phyloP scores from a whole-genome alignment of 2,113 vertebrate species.

The Otis tarda region DNA sequence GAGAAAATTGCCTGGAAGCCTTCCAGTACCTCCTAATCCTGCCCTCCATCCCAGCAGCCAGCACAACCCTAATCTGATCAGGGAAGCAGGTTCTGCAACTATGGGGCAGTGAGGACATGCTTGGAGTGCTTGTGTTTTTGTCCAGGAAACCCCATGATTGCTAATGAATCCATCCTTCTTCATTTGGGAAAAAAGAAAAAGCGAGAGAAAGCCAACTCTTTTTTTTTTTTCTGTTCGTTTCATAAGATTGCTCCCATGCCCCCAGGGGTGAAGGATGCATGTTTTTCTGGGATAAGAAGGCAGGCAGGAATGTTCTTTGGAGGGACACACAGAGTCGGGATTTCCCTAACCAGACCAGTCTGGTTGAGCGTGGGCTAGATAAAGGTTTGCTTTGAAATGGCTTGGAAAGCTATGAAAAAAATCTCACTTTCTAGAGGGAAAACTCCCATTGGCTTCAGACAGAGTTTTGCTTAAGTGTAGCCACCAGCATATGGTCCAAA shows the following conservation, averaged over 20 bases:
- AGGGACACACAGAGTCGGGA: not conserved
- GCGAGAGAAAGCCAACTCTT: not conserved
- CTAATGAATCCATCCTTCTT: not conserved
- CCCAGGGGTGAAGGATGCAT: not conserved
- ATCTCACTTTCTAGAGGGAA: not conserved
- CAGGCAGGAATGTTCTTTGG: not conserved
- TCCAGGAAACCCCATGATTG: not conserved
- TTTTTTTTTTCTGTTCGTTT: not conserved
- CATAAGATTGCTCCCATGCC: not conserved
- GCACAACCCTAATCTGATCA: not conserved
- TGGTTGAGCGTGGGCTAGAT: not conserved
- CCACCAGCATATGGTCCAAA: not conserved
- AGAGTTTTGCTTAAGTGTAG: not conserved
- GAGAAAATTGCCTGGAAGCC: not conserved
- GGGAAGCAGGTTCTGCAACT: conserved; percentile 11
- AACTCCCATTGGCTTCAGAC: not conserved
- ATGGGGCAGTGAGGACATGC: not conserved
- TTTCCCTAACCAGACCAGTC: not conserved
- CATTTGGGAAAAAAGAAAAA: not conserved
- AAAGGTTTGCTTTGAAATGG: conserved; percentile 23
- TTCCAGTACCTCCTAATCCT: not conserved
- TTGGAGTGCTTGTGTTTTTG: not conserved
- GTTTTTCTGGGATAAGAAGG: not conserved
- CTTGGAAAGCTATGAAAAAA: conserved; percentile 1
- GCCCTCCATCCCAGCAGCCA: not conserved